Base-by-base conservation (phyloP, 2,888 invertebrate species). In the Maniola hyperantus region DNA sequence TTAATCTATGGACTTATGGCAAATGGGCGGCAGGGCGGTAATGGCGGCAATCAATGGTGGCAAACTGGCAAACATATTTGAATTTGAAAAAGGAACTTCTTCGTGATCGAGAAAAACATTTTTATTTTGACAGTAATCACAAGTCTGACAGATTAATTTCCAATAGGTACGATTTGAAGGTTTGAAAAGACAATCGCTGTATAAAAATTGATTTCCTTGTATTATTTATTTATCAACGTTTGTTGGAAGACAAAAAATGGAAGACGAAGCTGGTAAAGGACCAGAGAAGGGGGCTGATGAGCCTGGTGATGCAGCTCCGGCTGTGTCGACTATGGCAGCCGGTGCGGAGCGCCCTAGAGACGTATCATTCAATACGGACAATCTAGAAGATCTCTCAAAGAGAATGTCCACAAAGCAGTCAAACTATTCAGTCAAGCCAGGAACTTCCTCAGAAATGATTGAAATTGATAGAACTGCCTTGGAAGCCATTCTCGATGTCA, bases 401-500 rank as follows among this genome's bases (percentile, higher is more conserved):
- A 78, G 72, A 57, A 68, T 74, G 42, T 79, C 82, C 10, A 79
- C 71, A 68, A 82, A 77, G 71, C 77, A 78, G 13, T 80, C 80
- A 20, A 54, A 71, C 36, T 73, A 69, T 60, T 71, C 71, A 6
- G 66, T 71, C 15, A 51, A 68, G 62, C 73, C 51, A 69, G 71
- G 76, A 73, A 20, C 69, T 50, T 46, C 68, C 71, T 67, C 74
- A 18, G 80, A 82, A 48, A 71, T 77, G 1, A 79, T 86, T 8
- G 82, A 86, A 8, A 82, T 91, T 11, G 91, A 92, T 65, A 80
- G 89, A 68, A 85, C 89, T 6, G 85, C 89, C 15, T 77, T 92
- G 42, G 89, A 89, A 74, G 87, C 85, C 6, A 91, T 92, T 64
- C 80, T 92, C 1, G 91, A 92, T 69, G 87, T 90, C 72, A 82